A percentile compares a stretch with the other conserved stretches of the same genome.
Evolutionary conservation across 2,113 vertebrate species (phyloP).

Genomic region (Poecilia latipinna): DNA sequence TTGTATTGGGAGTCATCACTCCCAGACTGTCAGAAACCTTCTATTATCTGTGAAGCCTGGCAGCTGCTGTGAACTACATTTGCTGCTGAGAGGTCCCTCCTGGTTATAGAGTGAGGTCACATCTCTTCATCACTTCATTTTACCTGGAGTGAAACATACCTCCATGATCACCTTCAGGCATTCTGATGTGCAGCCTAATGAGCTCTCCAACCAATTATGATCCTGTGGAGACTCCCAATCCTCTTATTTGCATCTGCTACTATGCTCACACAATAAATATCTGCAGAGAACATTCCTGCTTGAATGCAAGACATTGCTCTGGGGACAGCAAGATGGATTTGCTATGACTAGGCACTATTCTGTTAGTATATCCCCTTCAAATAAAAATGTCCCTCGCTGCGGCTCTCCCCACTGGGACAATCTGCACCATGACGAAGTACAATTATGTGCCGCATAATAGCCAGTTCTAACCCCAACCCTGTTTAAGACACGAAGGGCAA

Average conservation of each 20-base stretch:
- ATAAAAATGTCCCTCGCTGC: slow-evolving; percentile 53
- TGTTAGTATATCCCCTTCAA: slow-evolving; percentile 60
- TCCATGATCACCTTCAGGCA: slow-evolving; percentile 35
- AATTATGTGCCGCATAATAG: slow-evolving; percentile 77
- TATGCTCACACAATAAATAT: slow-evolving; percentile 48
- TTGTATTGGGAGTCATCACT: slow-evolving; percentile 7
- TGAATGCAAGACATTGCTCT: slow-evolving; percentile 59
- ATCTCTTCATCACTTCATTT: slow-evolving; percentile 30
- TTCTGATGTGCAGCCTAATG: slow-evolving; percentile 42
- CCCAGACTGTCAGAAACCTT: slow-evolving; percentile 17
- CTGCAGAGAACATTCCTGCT: slow-evolving; percentile 42
- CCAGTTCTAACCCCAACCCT: slow-evolving; percentile 71
- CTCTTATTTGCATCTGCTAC: slow-evolving; percentile 42
- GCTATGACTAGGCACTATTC: slow-evolving; percentile 62
- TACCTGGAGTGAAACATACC: slow-evolving; percentile 17
- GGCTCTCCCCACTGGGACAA: slow-evolving; percentile 67
- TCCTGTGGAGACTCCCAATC: slow-evolving; percentile 27
- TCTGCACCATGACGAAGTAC: slow-evolving; percentile 75
- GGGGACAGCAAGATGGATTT: slow-evolving; percentile 70
- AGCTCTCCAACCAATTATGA: slow-evolving; percentile 59
- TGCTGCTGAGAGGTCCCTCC: slow-evolving; percentile 27
- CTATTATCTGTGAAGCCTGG: slow-evolving; percentile 23
- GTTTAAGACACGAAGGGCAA: slow-evolving; percentile 69
- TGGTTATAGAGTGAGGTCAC: slow-evolving; percentile 33
- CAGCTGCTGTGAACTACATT: slow-evolving; percentile 26